Evolutionary conservation across 1,140 invertebrate genomes (phyloP).

Genomic region (Drosophila kohkoa): DNA sequence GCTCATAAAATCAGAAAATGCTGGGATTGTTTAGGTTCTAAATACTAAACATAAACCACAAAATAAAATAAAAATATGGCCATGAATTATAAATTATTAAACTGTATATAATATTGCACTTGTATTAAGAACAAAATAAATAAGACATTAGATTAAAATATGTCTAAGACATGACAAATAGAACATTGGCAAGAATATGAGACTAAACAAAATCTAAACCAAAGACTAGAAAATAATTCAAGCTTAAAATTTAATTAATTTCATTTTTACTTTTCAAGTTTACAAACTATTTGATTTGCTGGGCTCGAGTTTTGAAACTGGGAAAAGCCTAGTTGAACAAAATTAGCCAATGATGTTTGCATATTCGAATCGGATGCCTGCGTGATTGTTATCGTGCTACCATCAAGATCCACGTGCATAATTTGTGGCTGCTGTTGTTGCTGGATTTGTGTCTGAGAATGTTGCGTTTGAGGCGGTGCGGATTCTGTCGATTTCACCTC

Average conservation of each 20-base stretch:
- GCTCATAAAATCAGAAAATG: no score
- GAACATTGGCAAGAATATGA: conserved; percentile 13
- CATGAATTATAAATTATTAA: neutral
- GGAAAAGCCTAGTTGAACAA: conserved; percentile 71
- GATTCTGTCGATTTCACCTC: conserved; percentile 41
- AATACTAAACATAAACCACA: neutral
- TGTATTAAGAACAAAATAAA: neutral
- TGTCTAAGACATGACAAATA: conserved; percentile 11
- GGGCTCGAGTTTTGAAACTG: conserved; percentile 69
- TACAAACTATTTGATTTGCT: conserved; percentile 57
- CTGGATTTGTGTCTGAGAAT: conserved; percentile 40
- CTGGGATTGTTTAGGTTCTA: neutral
- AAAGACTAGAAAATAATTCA: conserved; percentile 55
- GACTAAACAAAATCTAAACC: conserved; percentile 7
- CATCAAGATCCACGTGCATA: conserved; percentile 74
- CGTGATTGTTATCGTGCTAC: conserved; percentile 79
- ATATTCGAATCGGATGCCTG: conserved; percentile 73
- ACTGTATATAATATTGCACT: neutral
- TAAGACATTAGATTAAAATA: neutral
- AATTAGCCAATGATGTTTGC: conserved; percentile 68
- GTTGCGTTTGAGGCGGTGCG: conserved; percentile 19
- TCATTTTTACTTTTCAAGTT: conserved; percentile 59
- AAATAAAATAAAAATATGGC: neutral
- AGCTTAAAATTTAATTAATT: conserved; percentile 19
- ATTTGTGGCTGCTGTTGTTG: conserved; percentile 70